Percentiles rank a stretch among this genome's conserved stretches.
Conservation (phyloP, 2,113 vertebrate genomes). For the Chiloscyllium plagiosum region DNA sequence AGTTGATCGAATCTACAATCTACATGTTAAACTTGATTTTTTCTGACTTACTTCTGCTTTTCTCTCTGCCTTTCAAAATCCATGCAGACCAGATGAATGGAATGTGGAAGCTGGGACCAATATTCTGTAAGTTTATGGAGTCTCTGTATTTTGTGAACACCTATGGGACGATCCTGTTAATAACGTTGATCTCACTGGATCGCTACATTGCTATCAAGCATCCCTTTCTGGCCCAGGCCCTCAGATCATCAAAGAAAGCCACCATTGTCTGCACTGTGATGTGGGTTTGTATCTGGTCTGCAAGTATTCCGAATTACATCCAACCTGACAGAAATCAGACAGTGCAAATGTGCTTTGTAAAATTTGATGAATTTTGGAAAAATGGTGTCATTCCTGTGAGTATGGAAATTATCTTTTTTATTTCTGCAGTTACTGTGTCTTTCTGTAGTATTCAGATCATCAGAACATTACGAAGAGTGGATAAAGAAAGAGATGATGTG, state of each 20-base stretch:
- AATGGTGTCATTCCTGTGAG: slow-evolving; percentile 42
- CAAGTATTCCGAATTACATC: slow-evolving; percentile 44
- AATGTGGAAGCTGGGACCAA: slow-evolving; percentile 45
- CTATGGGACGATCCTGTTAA: slow-evolving; percentile 63
- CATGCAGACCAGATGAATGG: slow-evolving; percentile 50
- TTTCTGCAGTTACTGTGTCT: slow-evolving; percentile 46
- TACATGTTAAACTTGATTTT: slow-evolving; percentile 45
- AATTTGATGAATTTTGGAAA: slow-evolving; percentile 53
- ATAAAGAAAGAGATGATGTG: slow-evolving; percentile 37
- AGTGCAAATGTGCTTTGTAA: slow-evolving; percentile 49
- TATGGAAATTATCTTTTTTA: slow-evolving; percentile 44
- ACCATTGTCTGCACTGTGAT: slow-evolving; percentile 46
- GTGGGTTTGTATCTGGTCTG: slow-evolving; percentile 44
- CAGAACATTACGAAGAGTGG: slow-evolving; percentile 43
- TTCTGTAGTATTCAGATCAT: slow-evolving; percentile 52
- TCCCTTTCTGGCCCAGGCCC: slow-evolving; percentile 44
- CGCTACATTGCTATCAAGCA: slow-evolving; percentile 50
- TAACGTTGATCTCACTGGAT: slow-evolving; percentile 56
- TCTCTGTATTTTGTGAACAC: slow-evolving; percentile 63
- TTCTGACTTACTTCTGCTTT: slow-evolving; percentile 57
- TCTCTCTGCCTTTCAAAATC: slow-evolving; percentile 63
- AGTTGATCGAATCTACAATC: slow-evolving; percentile 40
- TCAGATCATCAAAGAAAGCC: slow-evolving; percentile 55
- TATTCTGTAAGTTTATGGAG: slow-evolving; percentile 57
- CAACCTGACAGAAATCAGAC: slow-evolving; percentile 41